Evolutionary conservation across 2,797 vertebrate species (phyloP).

Genomic region (Alauda arvensis): DNA sequence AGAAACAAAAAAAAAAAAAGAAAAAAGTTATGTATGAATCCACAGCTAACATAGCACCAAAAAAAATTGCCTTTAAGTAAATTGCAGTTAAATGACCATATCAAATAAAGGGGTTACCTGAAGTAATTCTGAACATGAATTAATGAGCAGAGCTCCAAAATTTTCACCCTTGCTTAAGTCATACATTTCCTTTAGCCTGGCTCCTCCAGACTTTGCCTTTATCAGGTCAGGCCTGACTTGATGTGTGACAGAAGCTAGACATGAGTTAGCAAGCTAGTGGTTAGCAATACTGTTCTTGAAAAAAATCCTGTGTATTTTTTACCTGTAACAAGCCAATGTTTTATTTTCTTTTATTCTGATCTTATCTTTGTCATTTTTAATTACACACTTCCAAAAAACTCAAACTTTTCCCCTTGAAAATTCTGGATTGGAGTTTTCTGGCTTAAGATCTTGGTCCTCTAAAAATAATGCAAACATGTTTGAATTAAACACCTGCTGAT

Average conservation of each 20-base stretch:
- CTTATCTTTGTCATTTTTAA: neutral
- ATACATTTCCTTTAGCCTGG: neutral
- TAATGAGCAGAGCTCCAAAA: neutral
- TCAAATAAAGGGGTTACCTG: neutral
- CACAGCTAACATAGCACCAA: neutral
- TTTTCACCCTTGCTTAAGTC: neutral
- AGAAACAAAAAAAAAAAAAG: neutral
- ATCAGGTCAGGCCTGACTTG: neutral
- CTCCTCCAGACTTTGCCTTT: neutral
- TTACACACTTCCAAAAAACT: neutral
- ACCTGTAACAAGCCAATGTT: neutral
- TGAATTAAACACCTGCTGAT: neutral
- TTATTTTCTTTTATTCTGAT: neutral
- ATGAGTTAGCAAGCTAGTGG: neutral
- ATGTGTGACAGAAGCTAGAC: neutral
- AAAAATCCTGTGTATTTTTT: fast-evolving
- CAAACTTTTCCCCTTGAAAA: neutral
- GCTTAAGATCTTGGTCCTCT: neutral
- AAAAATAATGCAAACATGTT: neutral
- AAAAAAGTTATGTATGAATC: neutral
- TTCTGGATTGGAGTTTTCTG: neutral
- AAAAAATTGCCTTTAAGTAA: neutral
- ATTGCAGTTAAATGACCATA: neutral
- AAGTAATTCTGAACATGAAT: neutral
- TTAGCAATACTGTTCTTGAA: neutral